Base-by-base conservation (phyloP, 1,140 invertebrate species). In the Leptopilina clavipes region DNA sequence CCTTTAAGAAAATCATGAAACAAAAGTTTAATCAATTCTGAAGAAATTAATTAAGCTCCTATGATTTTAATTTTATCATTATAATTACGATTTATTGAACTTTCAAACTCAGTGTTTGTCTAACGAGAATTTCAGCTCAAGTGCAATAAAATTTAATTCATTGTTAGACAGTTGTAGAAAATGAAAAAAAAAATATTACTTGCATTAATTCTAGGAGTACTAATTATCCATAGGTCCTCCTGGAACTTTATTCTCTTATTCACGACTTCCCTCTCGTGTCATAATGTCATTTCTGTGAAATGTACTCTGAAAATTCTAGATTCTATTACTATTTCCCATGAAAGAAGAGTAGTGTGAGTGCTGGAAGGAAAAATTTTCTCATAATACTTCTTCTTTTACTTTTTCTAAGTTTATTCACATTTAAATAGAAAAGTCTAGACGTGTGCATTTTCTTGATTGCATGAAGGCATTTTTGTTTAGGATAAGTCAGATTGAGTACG, bases 371-470 rank as follows among this genome's bases (percentile, higher is more conserved):
- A 48, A 48, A 14, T 14, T 48, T 44, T 14, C n/a, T n/a, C 12
- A 25, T 12, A 5, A 25, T 12, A 3, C 10, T 25, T 14, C 12
- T 22, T 11, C 25, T 19, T 25, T 25, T 25, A 59, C 18, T 25
- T 25, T 25, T 25, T 0, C 25, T 10, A 11, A 8, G 11, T 11
- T 14, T 22, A 12, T 31, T 65, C 12, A 19, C 19, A 65, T 65
- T 22, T 11, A 2, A 25, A 31, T 11, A 25, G 10, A 14, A 12
- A 65, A 14, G 56, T 65, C 11, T 25, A 14, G 56, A 14, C 56
- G 22, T 65, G 18, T 44, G 12, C 56, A 65, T 65, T 65, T 25
- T 14, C 56, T 65, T 65, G 56, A 65, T 65, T 65, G 12, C 11
- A 37, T 65, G 59, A 65, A 65, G 31, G 59, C 3, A 3, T 7